A percentile compares a stretch with the other conserved stretches of the same genome.
These are phyloP conservation scores for Drosophila ananassae DNA, from an alignment of 1,140 invertebrate species.

Conservation along the genomic window DNA sequence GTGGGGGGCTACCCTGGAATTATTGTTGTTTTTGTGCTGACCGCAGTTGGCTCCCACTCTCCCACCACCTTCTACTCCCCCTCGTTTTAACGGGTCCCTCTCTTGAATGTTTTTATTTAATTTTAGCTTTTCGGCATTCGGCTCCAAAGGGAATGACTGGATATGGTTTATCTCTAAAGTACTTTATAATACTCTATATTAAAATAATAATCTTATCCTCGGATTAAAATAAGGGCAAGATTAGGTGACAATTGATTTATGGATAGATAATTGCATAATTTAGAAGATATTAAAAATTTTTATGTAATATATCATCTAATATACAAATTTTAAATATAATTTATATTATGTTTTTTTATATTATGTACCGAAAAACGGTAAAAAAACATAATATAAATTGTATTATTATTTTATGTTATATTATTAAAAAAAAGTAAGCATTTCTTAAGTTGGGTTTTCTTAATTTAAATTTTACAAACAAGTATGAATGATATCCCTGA, in stretches of 20 bases:
- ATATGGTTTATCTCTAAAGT: conserved; percentile 2
- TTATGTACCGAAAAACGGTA: too few species aligned
- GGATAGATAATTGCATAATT: too few species aligned
- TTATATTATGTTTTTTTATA: too few species aligned
- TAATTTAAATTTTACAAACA: too few species aligned
- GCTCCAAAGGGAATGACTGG: not conserved
- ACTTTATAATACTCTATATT: not conserved
- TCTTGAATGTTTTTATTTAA: conserved; percentile 51
- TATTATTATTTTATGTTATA: not conserved
- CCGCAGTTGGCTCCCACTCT: conserved; percentile 1
- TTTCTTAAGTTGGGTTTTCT: too few species aligned
- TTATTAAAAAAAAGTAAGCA: not conserved
- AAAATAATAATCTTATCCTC: not conserved
- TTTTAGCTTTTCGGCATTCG: conserved; percentile 45
- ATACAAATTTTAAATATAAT: too few species aligned
- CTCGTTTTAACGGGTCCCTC: conserved; percentile 26
- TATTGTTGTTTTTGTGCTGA: conserved; percentile 22
- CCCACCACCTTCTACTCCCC: not conserved
- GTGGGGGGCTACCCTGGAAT: not conserved
- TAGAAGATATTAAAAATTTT: too few species aligned
- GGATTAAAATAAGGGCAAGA: not conserved
- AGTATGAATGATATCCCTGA: conserved; percentile 18
- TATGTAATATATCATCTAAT: too few species aligned
- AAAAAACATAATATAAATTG: too few species aligned
- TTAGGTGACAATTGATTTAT: too few species aligned